Conservation (phyloP, 2,797 vertebrate genomes). For the Avahi laniger region DNA sequence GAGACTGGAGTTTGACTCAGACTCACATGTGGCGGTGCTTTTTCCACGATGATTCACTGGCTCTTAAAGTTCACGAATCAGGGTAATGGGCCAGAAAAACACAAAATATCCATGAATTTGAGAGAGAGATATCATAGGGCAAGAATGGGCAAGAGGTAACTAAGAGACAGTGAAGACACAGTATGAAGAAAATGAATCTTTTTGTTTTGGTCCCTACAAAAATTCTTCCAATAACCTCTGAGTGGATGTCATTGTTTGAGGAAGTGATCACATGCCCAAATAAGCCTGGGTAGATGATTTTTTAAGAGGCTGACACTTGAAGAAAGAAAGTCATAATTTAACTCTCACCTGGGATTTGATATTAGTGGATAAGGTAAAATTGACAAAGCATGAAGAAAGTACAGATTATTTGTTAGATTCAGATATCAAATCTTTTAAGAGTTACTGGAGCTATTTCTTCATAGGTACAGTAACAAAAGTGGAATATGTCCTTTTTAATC, state of each 20-base stretch:
- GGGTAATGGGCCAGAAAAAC: neutral
- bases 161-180: neutral
- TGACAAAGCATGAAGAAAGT: neutral
- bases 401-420: neutral
- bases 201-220: neutral
- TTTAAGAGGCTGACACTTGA: neutral
- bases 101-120: neutral
- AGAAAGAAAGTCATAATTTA: neutral
- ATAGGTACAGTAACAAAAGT: neutral
- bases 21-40: neutral
- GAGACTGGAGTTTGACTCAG: neutral
- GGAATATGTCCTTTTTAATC: neutral
- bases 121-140: neutral
- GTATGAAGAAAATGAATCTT: neutral
- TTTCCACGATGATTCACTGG: neutral
- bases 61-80: neutral
- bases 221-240: neutral
- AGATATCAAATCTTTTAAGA: neutral
- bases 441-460: neutral
- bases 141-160: neutral
- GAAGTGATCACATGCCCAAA: neutral
- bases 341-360: neutral
- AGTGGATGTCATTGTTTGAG: neutral
- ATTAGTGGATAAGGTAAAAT: neutral
- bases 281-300: neutral